These are phyloP conservation scores for Prenolepis imparis DNA, from an alignment of 2,888 invertebrate genomes.

Conservation along the genomic window DNA sequence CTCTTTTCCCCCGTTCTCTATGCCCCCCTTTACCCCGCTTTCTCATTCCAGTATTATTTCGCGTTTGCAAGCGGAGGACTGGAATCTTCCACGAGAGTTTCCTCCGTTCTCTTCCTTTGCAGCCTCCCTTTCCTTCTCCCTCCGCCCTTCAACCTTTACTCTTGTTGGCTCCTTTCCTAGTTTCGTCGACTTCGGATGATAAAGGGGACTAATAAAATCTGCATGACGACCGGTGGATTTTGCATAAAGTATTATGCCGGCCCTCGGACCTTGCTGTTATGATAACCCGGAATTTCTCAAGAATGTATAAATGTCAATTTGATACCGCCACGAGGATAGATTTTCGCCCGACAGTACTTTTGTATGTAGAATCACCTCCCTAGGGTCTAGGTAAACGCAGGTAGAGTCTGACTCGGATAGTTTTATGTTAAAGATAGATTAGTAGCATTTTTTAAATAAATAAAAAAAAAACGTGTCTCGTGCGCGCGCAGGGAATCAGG, in stretches of 20 bases:
- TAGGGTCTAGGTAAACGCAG: background rate
- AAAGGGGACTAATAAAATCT: conserved; percentile 68
- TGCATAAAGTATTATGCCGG: conserved; percentile 56
- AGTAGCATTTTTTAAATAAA: background rate
- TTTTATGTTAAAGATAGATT: background rate
- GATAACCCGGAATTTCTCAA: conserved; percentile 49
- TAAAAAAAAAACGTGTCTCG: background rate
- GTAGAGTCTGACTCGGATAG: conserved; percentile 6
- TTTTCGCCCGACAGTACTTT: conserved; percentile 18
- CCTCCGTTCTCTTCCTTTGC: conserved; percentile 53
- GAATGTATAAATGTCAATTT: conserved; percentile 54
- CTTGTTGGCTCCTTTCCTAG: conserved; percentile 38
- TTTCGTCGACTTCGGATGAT: conserved; percentile 52
- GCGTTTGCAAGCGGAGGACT: conserved; percentile 61
- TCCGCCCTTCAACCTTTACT: conserved; percentile 7
- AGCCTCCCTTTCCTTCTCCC: background rate
- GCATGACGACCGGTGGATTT: conserved; percentile 60
- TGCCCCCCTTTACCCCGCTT: conserved; percentile 38
- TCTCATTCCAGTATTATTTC: conserved; percentile 34
- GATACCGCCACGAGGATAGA: conserved; percentile 26
- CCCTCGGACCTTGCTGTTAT: conserved; percentile 47
- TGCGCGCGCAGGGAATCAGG: too few species aligned
- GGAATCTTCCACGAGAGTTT: conserved; percentile 71
- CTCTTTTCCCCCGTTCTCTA: background rate
- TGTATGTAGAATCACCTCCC: conserved; percentile 14